phyloP scores from a whole-genome alignment of 2,113 vertebrate genomes.

The Anthoscopus minutus region DNA sequence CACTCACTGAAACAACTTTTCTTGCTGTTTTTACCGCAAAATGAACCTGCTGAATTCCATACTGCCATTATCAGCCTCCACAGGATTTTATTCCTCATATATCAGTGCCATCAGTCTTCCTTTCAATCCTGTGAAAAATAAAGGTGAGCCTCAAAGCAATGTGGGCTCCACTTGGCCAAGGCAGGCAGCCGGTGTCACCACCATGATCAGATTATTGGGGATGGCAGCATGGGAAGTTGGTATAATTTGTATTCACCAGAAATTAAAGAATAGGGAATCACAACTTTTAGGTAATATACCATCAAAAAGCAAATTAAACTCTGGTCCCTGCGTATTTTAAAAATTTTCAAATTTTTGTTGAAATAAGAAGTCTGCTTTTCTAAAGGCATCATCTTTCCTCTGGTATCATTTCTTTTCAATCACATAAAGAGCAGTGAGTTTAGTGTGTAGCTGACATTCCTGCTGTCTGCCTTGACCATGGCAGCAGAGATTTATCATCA shows the following conservation, averaged over 20 bases:
- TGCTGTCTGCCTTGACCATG: not conserved
- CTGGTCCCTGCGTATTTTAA: rapidly evolving
- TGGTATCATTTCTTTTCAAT: not conserved
- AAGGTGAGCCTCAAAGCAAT: not conserved
- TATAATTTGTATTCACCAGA: not conserved
- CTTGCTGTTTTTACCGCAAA: not conserved
- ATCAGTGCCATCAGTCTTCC: not conserved
- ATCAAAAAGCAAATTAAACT: not conserved
- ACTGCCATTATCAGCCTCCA: not conserved
- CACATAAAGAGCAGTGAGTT: not conserved
- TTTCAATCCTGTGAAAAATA: not conserved
- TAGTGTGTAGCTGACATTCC: not conserved
- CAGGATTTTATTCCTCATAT: not conserved
- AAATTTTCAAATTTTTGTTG: not conserved
- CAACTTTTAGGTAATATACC: not conserved
- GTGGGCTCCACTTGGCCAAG: not conserved
- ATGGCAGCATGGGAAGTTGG: not conserved
- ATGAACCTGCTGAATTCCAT: not conserved
- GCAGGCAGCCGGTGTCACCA: not conserved
- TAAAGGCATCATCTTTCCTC: not conserved
- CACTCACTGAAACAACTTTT: not conserved
- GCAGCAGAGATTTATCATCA: not conserved
- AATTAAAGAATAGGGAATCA: not conserved
- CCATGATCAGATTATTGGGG: not conserved
- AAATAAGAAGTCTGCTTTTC: not conserved